These are phyloP conservation scores for Mythimna pallens DNA, from an alignment of 2,888 invertebrate species.

Conservation along the genomic window DNA sequence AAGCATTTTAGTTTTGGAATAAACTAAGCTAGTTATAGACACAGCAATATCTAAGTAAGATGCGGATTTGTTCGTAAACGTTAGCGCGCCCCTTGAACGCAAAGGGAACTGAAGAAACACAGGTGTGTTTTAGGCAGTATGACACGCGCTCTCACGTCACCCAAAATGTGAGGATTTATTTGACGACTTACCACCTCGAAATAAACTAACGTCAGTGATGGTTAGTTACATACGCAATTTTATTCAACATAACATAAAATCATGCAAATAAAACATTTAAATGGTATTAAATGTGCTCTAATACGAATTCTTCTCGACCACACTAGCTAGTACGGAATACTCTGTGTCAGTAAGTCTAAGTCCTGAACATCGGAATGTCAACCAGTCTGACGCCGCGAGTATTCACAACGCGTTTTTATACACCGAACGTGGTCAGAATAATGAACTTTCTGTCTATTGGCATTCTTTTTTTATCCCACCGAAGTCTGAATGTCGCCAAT, in stretches of 20 bases:
- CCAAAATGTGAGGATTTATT: no score
- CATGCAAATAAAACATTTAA: conserved; percentile 18
- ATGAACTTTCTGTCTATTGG: conserved; percentile 35
- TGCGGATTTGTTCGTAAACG: no score
- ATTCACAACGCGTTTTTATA: conserved; percentile 59
- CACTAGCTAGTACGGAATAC: conserved; percentile 1
- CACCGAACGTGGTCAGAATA: conserved; percentile 53
- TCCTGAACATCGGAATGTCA: conserved; percentile 43
- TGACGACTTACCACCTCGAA: no score
- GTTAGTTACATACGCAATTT: not conserved
- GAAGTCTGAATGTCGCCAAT: conserved; percentile 57
- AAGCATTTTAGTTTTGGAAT: no score
- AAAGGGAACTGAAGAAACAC: no score
- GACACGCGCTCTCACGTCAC: no score
- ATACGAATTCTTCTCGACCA: conserved; percentile 35
- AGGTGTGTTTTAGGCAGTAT: no score
- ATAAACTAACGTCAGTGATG: no score
- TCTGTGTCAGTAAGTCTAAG: conserved; percentile 16
- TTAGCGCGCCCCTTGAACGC: no score
- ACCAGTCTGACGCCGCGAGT: conserved; percentile 37
- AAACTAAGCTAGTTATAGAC: no score
- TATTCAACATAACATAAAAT: conserved; percentile 4
- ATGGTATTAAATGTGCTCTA: conserved; percentile 21
- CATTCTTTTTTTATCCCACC: conserved; percentile 55
- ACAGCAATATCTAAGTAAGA: no score